Evolutionary conservation across 2,888 invertebrate species (phyloP), one percentile per base, ranked within the genome.

Genomic region (Maniola hyperantus): DNA sequence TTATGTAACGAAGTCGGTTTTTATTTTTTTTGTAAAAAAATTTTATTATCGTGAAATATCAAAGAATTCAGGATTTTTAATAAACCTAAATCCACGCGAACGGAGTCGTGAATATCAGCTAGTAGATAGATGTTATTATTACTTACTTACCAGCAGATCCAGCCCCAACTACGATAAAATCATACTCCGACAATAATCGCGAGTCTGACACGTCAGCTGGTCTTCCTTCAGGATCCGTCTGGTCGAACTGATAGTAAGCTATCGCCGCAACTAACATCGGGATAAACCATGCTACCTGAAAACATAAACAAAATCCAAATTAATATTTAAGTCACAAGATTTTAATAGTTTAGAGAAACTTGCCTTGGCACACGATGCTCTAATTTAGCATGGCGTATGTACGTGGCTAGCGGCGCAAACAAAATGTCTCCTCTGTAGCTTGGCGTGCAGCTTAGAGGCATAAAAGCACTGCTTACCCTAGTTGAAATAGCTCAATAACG

Each of bases 201-300:
- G 94, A 94, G 7, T 95, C 94, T 0, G 94, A 93, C 48, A 96
- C 92, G 74, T 97, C 95, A n/a, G 95, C 95, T 0, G 96, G 95
- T 64, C 95, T 93, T 0, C 96, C 96, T 82, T 97, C 97, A 0
- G 97, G 97, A 83, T 97, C 97, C 80, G 96, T 94, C 70, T 95
- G 94, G 78, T 97, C 97, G 83, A 95, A 97, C 81, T 97, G 96
- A 84, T 97, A 97, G 85, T 97, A 97, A 7, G 97, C 97, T 73
- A 97, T 94, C 8, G 97, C 96, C 0, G 97, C 97, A 65, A 97
- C 95, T 71, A 98, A 84, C 87, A 97, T 95, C 0, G 97, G 97
- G 53, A 97, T 94, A 83, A 97, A 96, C 95, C 96, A 96, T 10
- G 95, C 95, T 64, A 96, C 93, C 86, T 95, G 46, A 80, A 82